These are phyloP conservation scores for Propithecus coquereli DNA, from an alignment of 2,113 vertebrate genomes.

Conservation along the genomic window DNA sequence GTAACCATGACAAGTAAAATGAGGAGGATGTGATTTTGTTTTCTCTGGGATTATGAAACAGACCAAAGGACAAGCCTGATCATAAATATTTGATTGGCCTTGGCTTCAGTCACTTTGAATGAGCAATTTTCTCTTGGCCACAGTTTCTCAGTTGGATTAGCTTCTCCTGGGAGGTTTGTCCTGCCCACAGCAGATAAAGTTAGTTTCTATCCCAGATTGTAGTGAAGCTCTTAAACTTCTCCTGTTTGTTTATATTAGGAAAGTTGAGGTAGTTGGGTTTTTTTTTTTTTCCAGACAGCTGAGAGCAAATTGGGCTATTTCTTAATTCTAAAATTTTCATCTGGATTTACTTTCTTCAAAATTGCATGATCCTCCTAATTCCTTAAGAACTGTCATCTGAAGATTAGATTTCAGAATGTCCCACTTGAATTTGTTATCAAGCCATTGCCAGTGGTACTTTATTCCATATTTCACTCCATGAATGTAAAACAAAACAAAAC, in stretches of 20 bases:
- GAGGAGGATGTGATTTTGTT: not conserved
- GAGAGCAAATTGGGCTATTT: not conserved
- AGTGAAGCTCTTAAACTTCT: not conserved
- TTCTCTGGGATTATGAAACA: not conserved
- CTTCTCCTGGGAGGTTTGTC: not conserved
- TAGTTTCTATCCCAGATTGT: not conserved
- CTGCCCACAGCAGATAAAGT: not conserved
- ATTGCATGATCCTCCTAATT: not conserved
- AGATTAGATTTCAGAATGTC: conserved; percentile 20
- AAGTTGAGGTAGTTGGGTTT: not conserved
- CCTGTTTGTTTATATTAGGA: conserved; percentile 7
- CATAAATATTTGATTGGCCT: not conserved
- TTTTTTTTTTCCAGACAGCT: not conserved
- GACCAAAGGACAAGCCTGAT: not conserved
- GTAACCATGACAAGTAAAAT: not conserved
- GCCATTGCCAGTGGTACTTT: not conserved
- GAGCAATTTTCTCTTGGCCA: too few relatives aligned
- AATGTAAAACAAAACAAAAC: not conserved
- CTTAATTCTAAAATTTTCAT: conserved; percentile 22
- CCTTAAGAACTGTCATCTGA: not conserved
- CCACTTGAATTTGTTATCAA: not conserved
- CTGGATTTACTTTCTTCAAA: conserved; percentile 26
- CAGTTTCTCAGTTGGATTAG: too few relatives aligned
- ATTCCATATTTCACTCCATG: not conserved
- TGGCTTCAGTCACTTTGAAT: not conserved